Evolutionary conservation across 2,113 vertebrate genomes (phyloP).

Genomic region (Halcyon malimbica): DNA sequence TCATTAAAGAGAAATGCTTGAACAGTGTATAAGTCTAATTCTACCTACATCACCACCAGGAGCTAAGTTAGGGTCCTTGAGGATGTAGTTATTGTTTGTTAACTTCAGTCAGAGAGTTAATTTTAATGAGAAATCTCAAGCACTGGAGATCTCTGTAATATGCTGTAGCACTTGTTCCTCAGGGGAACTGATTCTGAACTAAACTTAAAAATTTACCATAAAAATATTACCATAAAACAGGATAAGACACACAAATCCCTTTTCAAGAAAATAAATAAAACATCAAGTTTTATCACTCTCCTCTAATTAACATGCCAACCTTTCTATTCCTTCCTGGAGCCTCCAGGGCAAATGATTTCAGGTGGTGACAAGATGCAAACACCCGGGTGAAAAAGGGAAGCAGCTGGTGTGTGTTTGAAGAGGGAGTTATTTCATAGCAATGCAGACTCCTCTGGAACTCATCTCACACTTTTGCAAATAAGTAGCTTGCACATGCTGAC

Average conservation of each 20-base stretch:
- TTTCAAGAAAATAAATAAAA: constrained; percentile 67
- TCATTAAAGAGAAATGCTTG: not conserved
- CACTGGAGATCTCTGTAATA: not conserved
- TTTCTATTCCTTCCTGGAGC: constrained; percentile 26
- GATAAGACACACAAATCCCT: constrained; percentile 51
- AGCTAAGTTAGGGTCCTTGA: not conserved
- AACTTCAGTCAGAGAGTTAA: constrained; percentile 4
- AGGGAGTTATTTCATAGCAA: constrained; percentile 8
- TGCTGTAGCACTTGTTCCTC: not conserved
- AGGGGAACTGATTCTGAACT: not conserved
- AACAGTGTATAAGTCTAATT: not conserved
- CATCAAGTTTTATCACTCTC: constrained; percentile 45
- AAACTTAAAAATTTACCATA: constrained; percentile 38
- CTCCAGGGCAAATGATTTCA: constrained; percentile 45
- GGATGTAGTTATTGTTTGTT: not conserved
- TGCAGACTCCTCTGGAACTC: not conserved
- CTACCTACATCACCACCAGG: not conserved
- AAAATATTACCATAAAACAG: constrained; percentile 55
- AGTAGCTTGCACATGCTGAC: not conserved
- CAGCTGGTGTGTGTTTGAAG: not conserved
- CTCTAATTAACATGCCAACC: constrained; percentile 52
- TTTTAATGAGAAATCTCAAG: not conserved
- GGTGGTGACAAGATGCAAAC: constrained; percentile 25
- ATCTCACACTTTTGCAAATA: constrained; percentile 29
- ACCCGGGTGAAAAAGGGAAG: not conserved